Base-by-base conservation (phyloP, 2,888 invertebrate genomes). In the Arge pagana region DNA sequence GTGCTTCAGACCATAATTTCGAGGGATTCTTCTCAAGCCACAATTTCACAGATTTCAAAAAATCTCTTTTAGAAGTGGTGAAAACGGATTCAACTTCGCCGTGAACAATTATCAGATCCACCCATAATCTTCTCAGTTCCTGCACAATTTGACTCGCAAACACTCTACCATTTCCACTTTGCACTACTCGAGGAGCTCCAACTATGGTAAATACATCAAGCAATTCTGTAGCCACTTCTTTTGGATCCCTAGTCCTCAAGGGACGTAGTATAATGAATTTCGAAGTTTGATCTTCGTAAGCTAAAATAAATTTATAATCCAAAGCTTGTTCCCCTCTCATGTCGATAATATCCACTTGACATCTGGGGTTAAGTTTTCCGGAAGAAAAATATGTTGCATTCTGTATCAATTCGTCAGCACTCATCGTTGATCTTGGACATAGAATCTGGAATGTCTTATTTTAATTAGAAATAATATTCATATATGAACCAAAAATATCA, bases 341-440 rank as follows among this genome's bases (percentile, higher is more conserved):
- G 13, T 70, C 65, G 42, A 71, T 58, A 19, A 71, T 55, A 13
- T 71, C 65, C 30, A 71, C 56, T 54, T 71, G 65, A 30, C 62
- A 68, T 50, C 64, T 59, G 28, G 39, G 16, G 11, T 13, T 37
- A 21, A 48, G 28, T 15, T 19, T 18, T 16, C 37, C 28, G 15
- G 37, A 4, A 7, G 13, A n/a, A 3, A 8, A 13, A 28, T 37
- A 10, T 28, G 28, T 28, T n/a, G 8, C 37, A 11, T 37, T 26
- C 13, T 39, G 11, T 1, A 11, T 18, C 19, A 11, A 31, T 4
- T 42, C 2, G 10, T 18, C 8, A 19, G 18, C 18, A 30, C 19
- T 4, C n/a, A 26, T 3, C 2, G 3, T 26, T n/a, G n/a, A 26
- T 26, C 2, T 26, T 26, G n/a, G 8, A 26, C 8, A 3, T 26